phyloP scores from a whole-genome alignment of 2,797 vertebrate genomes.

The Menidia menidia region DNA sequence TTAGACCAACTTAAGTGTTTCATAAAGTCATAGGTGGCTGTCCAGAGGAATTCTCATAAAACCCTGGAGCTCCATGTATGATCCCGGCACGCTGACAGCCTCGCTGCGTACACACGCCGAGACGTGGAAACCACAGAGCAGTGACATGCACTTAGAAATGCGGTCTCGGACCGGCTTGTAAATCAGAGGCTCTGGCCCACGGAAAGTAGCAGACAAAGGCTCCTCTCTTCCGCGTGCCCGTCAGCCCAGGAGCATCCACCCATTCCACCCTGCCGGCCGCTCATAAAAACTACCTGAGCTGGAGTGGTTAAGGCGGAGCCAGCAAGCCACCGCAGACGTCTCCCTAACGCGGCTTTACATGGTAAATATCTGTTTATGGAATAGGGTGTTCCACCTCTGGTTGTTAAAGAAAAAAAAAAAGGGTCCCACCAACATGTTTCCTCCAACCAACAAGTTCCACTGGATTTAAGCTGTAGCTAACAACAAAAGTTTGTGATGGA shows the following conservation, averaged over 20 bases:
- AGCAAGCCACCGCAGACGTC: slow-evolving; percentile 22
- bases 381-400: slow-evolving; percentile 41
- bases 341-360: slow-evolving; percentile 11
- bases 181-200: slow-evolving; percentile 55
- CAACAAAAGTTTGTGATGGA: slow-evolving; percentile 76
- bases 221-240: slow-evolving; percentile 19
- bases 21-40: slow-evolving; percentile 87
- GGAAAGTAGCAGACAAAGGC: slow-evolving; percentile 35
- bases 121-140: slow-evolving; percentile 69
- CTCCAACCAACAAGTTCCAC: slow-evolving; percentile 56
- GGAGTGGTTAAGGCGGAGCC: slow-evolving; percentile 1
- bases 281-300: slow-evolving; percentile 19
- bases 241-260: slow-evolving; percentile 34
- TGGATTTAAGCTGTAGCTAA: slow-evolving; percentile 66
- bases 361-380: slow-evolving; percentile 57
- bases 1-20: slow-evolving; percentile 86
- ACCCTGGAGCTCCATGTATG: slow-evolving; percentile 65
- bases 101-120: slow-evolving; percentile 62
- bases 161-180: slow-evolving; percentile 62
- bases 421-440: slow-evolving; percentile 45
- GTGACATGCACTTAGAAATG: slow-evolving; percentile 72
- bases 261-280: slow-evolving; percentile 15
- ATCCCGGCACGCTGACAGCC: slow-evolving; percentile 64
- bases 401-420: slow-evolving; percentile 47
- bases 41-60: slow-evolving; percentile 86